Evolutionary conservation across 2,797 vertebrate genomes (phyloP).

Genomic region (Platalea minor): DNA sequence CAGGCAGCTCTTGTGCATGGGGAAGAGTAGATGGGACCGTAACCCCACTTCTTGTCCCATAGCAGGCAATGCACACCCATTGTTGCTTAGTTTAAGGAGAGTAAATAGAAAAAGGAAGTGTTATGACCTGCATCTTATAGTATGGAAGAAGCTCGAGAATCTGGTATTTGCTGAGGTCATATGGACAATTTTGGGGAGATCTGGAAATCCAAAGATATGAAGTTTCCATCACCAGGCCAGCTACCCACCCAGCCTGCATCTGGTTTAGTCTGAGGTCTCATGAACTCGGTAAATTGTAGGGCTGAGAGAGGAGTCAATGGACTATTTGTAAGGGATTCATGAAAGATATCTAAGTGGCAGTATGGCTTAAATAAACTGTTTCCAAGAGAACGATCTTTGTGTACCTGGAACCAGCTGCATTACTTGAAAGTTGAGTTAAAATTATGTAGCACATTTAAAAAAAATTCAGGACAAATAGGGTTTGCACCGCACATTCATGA

Average conservation of each 20-base stretch:
- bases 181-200: not conserved
- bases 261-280: not conserved
- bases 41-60: not conserved
- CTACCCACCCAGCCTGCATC: not conserved
- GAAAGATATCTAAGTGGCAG: not conserved
- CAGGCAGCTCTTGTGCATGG: not conserved
- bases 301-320: not conserved
- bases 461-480: not conserved
- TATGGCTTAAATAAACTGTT: not conserved
- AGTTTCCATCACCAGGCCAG: not conserved
- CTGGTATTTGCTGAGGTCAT: not conserved
- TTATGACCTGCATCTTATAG: not conserved
- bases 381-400: not conserved
- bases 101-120: not conserved
- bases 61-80: not conserved
- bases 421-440: not conserved
- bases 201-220: not conserved
- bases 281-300: not conserved
- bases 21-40: not conserved
- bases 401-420: not conserved
- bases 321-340: not conserved
- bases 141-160: not conserved
- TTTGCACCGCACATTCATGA: not conserved
- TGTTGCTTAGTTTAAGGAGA: not conserved
- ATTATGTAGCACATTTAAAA: not conserved